A percentile compares a stretch with the other conserved stretches of the same genome.
Conservation (phyloP, 2,113 vertebrate species). For the Chaetodon auriga region DNA sequence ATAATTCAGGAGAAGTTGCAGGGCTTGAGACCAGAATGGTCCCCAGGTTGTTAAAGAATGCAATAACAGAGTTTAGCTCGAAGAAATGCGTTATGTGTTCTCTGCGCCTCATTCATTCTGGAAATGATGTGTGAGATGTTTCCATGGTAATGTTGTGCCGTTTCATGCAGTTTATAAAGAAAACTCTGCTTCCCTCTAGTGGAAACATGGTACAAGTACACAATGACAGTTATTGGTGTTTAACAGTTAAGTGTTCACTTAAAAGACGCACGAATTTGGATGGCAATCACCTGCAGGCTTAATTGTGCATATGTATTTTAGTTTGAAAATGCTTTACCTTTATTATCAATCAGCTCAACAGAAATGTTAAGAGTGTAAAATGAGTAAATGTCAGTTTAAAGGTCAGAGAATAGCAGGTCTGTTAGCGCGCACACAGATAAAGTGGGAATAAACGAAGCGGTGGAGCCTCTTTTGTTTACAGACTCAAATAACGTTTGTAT, state of each 20-base stretch:
- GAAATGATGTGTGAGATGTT: constrained; percentile 8
- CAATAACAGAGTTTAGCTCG: neutral
- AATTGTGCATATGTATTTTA: neutral
- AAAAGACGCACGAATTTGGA: neutral
- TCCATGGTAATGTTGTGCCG: constrained; percentile 51
- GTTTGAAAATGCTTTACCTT: neutral
- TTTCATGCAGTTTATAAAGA: neutral
- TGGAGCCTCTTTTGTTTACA: no score
- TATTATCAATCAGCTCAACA: neutral
- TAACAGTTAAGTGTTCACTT: neutral
- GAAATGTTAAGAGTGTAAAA: no score
- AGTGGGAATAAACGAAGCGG: no score
- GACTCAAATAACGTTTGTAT: no score
- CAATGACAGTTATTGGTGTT: no score
- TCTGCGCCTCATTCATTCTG: neutral
- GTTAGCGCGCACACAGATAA: no score
- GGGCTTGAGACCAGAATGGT: neutral
- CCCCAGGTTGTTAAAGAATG: neutral
- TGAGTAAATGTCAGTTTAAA: no score
- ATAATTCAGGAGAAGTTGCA: neutral
- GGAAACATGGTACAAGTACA: neutral
- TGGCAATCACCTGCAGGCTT: neutral
- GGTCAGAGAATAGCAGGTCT: no score
- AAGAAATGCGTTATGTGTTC: neutral
- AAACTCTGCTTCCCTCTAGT: constrained; percentile 57